Conservation (phyloP, 2,888 invertebrate species). For the Abscondita cerata region DNA sequence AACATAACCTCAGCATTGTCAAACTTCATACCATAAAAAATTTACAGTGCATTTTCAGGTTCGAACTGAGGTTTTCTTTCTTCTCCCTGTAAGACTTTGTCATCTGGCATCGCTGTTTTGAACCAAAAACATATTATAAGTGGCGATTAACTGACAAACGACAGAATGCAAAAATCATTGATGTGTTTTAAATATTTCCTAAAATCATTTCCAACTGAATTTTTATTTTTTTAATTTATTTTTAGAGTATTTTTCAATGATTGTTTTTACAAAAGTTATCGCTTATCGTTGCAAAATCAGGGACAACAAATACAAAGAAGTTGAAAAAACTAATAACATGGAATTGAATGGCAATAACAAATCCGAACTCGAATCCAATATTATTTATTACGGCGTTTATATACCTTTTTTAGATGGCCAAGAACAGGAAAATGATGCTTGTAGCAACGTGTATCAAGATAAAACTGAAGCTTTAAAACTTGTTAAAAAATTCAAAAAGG, state of each 20-base stretch:
- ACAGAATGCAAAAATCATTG: not conserved
- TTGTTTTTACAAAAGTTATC: constrained; percentile 12
- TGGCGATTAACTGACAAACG: not conserved
- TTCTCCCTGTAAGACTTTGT: too few species aligned
- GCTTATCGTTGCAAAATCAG: constrained; percentile 12
- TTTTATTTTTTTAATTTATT: constrained; percentile 20
- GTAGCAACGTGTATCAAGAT: constrained; percentile 68
- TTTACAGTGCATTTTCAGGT: too few species aligned
- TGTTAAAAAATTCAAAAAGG: constrained; percentile 78
- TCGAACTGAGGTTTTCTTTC: too few species aligned
- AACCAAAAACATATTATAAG: too few species aligned
- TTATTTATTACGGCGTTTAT: constrained; percentile 54
- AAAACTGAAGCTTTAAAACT: constrained; percentile 76
- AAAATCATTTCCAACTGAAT: constrained; percentile 9
- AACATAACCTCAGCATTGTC: too few species aligned
- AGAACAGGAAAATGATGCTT: constrained; percentile 23
- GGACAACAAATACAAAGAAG: constrained; percentile 10
- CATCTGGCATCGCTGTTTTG: too few species aligned
- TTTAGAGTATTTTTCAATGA: constrained; percentile 27
- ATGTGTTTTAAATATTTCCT: constrained; percentile 18
- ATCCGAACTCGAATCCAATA: constrained; percentile 25
- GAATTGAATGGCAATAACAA: constrained; percentile 9
- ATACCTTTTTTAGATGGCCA: constrained; percentile 22
- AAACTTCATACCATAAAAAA: too few species aligned
- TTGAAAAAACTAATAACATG: too few species aligned